These are phyloP conservation scores for Caiman crocodilus DNA, from an alignment of 2,797 vertebrate species.

Conservation along the genomic window DNA sequence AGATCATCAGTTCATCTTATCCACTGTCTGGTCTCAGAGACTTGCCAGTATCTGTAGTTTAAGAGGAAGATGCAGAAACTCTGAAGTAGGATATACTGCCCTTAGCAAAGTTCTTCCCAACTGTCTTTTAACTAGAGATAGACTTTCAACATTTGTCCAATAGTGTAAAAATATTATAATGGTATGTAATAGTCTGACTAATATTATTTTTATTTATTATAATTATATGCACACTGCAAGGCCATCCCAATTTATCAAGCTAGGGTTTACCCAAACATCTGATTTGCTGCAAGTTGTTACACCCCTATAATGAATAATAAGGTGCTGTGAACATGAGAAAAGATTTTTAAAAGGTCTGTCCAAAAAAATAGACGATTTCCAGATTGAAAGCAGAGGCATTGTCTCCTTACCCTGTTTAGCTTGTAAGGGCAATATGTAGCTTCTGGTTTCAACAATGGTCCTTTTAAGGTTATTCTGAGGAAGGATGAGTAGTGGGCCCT, in stretches of 20 bases:
- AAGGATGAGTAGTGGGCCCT: not conserved
- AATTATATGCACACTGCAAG: not conserved
- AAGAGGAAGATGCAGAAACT: not conserved
- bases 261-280: not conserved
- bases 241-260: not conserved
- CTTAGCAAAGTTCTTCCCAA: not conserved
- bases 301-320: not conserved
- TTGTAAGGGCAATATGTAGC: not conserved
- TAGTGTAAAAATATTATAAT: not conserved
- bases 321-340: not conserved
- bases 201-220: not conserved
- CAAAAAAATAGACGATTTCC: not conserved
- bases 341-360: not conserved
- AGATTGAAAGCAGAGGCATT: accelerated
- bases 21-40: not conserved
- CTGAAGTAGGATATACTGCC: accelerated
- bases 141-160: accelerated
- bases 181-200: too few species aligned
- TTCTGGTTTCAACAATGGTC: not conserved
- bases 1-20: not conserved
- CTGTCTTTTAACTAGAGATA: not conserved
- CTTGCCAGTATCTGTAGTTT: not conserved
- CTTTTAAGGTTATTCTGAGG: not conserved
- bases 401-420: not conserved
- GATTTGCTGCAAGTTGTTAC: not conserved